Evolutionary conservation across 2,113 vertebrate genomes (phyloP), one percentile per base, ranked within the genome.

Genomic region (Carettochelys insculpta): DNA sequence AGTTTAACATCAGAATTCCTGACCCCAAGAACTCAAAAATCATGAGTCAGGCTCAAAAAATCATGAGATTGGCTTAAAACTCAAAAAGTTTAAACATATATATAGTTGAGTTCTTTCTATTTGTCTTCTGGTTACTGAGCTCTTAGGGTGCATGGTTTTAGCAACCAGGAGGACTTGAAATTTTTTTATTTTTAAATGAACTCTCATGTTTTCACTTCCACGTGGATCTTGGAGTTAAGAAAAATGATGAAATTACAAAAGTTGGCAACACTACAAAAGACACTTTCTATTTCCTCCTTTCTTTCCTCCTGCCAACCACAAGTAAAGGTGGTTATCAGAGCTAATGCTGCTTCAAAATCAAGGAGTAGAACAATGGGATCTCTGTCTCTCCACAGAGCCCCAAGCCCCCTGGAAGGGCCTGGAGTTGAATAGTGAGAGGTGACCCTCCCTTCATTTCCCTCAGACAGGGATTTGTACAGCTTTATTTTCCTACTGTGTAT

Each of bases 381-480:
- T 61, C 50, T 43, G 92, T 53, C 52, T 87, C 51, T 94, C 71
- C 78, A 53, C 50, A 77, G 94, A 93, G 61, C 71, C 79, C 83
- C 65, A 81, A 86, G 86, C 85, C 45, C 27, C 2, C 80, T 56
- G 56, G 86, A 85, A 95, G 90, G 93, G 88, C 81, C 89, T 84
- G 41, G 80, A 80, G 76, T 92, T 86, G 88, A 68, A 68, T 38
- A 17, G 22, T 38, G n/a, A 68, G 61, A 68, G 61, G 7, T 68
- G n/a, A 68, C 10, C 19, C 34, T 65, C 27, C 56, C 17, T 38
- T 95, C 89, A 80, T 90, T 86, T 96, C 92, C 92, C 92, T 88
- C 88, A 95, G 41, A 45, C 6, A 45, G 13, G 71, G 24, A 38
- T 68, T 45, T 75, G 71, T 75, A 75, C 25, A 45, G 41, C 71